Evolutionary conservation across 1,140 invertebrate species (phyloP), one percentile per base, ranked within the genome.

Genomic region (Calycopis cecrops): DNA sequence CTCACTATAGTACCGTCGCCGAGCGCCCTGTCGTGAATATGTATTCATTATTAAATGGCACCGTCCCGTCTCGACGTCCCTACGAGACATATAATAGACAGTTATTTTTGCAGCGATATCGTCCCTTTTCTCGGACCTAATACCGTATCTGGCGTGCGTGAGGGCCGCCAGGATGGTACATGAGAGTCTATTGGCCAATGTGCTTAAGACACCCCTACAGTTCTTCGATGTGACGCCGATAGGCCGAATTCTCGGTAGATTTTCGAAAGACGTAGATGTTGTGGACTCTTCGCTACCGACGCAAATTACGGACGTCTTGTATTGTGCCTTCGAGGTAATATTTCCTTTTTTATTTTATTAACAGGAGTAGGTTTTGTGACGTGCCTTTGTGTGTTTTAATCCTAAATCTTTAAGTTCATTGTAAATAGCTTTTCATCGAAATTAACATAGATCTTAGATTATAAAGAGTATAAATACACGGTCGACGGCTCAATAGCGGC

Each of bases 221-320:
- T 96, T 97, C 90, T 98, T 94, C 88, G 96, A 98, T 86, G 93
- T 93, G 66, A 97, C 96, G 60, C 96, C 96, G 42, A 79, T 91
- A 63, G 96, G 96, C 85, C 90, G 96, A 77, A 93, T 97, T 67
- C 90, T 97, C 67, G 92, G 95, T 78, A 91, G 96, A 76, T 97
- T 97, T 89, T 92, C 94, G 73, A 96, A 95, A 92, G 93, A 94
- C 73, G 73, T 91, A 57, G 91, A 92, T 64, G 89, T 93, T 57
- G 79, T 96, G 86, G 94, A 95, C 86, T 91, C 90, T 67, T 90
- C 88, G 70, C 88, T 95, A 67, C 93, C 94, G 62, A 89, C 89
- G 79, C 88, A 92, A 89, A 87, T 93, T 77, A 89, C 90, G 63
- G 93, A 94, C 90, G 90, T 90, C 79, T 85, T 94, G 79, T 94